Percentiles rank a stretch among this genome's conserved stretches.
Evolutionary conservation across 2,888 invertebrate genomes (phyloP).

Genomic region (Alentia gelatinosa): DNA sequence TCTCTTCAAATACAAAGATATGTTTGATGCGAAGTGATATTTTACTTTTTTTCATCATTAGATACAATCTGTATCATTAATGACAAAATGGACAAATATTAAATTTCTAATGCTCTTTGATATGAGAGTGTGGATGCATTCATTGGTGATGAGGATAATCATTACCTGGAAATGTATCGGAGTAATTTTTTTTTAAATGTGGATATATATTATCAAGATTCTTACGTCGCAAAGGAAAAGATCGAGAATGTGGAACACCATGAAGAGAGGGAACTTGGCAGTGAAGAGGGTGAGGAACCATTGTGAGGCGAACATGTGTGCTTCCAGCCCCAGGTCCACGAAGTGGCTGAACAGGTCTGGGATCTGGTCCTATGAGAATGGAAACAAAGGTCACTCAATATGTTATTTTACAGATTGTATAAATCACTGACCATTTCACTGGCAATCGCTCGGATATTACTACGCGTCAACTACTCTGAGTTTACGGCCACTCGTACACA

Average conservation of each 20-base stretch:
- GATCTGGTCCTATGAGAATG: conserved; percentile 81
- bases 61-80: too few species aligned
- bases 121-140: neutral
- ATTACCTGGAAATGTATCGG: neutral
- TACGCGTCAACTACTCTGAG: too few species aligned
- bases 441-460: too few species aligned
- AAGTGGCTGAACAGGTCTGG: conserved; percentile 82
- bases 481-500: too few species aligned
- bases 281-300: conserved; percentile 99
- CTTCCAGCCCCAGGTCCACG: conserved; percentile 90
- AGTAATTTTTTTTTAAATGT: neutral
- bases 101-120: neutral
- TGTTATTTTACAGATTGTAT: too few species aligned
- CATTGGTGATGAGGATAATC: neutral
- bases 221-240: conserved; percentile 88
- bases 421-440: too few species aligned
- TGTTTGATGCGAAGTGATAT: too few species aligned
- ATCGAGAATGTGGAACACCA: conserved; percentile 98
- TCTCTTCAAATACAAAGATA: too few species aligned
- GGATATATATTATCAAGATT: neutral
- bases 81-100: neutral
- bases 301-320: conserved; percentile 99
- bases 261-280: conserved; percentile 97
- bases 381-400: too few species aligned
- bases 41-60: too few species aligned